Evolutionary conservation across 92 coral and sea anemone species (phyloP).

Genomic region (Nematostella vectensis): DNA sequence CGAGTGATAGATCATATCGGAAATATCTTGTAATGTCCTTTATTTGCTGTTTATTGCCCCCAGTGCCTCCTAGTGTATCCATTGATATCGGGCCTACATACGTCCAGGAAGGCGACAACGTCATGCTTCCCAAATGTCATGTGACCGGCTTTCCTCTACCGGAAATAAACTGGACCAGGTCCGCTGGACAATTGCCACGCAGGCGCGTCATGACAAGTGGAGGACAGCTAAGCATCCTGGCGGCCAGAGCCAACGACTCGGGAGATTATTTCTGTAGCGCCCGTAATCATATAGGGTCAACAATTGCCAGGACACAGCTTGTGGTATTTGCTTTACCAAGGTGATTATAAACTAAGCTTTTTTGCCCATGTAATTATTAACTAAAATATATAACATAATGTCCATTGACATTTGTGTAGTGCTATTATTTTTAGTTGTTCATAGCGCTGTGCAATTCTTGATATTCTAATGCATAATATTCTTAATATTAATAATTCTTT

Average conservation of each 20-base stretch:
- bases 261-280: constrained; percentile 11
- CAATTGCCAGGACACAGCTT: neutral
- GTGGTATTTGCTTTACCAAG: constrained; percentile 16
- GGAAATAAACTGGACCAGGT: constrained; percentile 10
- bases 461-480: too few species aligned
- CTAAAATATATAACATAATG: too few species aligned
- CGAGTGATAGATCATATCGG: too few species aligned
- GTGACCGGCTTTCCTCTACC: constrained; percentile 16
- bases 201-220: constrained; percentile 1
- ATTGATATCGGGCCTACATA: neutral
- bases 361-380: too few species aligned
- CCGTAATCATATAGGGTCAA: constrained; percentile 5
- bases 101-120: constrained; percentile 9
- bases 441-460: too few species aligned
- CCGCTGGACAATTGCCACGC: constrained; percentile 12
- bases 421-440: too few species aligned
- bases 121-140: constrained; percentile 23
- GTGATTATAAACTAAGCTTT: too few species aligned
- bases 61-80: neutral
- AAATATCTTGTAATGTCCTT: too few species aligned
- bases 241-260: constrained; percentile 1
- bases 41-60: neutral
- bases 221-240: constrained; percentile 2
- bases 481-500: too few species aligned
- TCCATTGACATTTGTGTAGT: too few species aligned